These are phyloP conservation scores for Phalera bucephala DNA, from an alignment of 2,888 invertebrate genomes.

Conservation along the genomic window DNA sequence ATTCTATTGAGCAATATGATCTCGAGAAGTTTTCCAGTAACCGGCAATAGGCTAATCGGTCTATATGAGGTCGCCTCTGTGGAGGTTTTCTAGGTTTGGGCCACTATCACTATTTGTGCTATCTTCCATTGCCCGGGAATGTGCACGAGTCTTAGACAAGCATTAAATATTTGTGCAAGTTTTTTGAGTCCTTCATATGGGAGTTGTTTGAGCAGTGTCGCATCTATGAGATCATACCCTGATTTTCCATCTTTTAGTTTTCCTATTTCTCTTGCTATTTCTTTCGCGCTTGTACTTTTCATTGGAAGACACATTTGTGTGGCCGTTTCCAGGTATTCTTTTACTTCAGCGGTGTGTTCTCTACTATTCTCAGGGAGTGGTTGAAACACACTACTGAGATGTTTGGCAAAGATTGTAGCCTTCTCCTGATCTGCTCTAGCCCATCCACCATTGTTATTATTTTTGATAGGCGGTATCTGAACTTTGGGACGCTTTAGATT, in stretches of 20 bases:
- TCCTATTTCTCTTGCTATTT: background rate
- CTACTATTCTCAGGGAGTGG: constrained; percentile 4
- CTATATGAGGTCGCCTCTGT: background rate
- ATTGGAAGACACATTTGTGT: background rate
- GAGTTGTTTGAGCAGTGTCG: constrained; percentile 5
- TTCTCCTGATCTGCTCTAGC: constrained; percentile 11
- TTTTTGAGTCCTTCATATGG: constrained; percentile 3
- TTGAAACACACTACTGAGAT: constrained; percentile 9
- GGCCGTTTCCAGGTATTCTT: background rate
- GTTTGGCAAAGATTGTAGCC: constrained; percentile 10
- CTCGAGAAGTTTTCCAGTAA: constrained; percentile 4
- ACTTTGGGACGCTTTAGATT: constrained; percentile 1
- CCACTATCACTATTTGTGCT: constrained; percentile 1
- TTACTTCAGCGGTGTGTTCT: constrained; percentile 2
- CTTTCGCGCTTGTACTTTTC: background rate
- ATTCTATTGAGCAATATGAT: constrained; percentile 1
- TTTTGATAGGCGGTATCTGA: background rate
- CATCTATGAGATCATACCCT: constrained; percentile 12
- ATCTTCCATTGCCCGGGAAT: constrained; percentile 8
- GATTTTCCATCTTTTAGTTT: constrained; percentile 6
- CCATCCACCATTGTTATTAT: constrained; percentile 4
- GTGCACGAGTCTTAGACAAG: constrained; percentile 1
- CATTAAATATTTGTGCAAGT: constrained; percentile 3
- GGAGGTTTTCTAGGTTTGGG: constrained; percentile 2
- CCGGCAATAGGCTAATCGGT: constrained; percentile 6